Evolutionary conservation across 2,113 vertebrate species (phyloP).

Genomic region (Pachypanchax playfairii): DNA sequence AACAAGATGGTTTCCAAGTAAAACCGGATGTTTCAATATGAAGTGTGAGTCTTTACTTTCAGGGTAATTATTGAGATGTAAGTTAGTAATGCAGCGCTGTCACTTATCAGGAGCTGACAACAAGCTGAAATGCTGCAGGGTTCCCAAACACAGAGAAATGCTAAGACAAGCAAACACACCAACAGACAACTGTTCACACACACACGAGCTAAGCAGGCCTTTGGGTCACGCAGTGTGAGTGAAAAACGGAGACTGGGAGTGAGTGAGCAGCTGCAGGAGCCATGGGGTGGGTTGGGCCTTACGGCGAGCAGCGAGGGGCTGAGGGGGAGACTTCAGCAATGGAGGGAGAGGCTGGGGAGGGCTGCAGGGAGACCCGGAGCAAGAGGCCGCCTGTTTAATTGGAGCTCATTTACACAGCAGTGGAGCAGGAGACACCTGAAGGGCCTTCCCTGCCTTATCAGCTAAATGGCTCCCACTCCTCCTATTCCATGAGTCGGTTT

Average conservation of each 20-base stretch:
- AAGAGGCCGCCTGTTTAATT: conserved; percentile 79
- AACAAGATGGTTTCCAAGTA: neutral
- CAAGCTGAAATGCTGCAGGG: conserved; percentile 72
- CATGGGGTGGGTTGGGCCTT: conserved; percentile 73
- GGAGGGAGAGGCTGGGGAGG: conserved; percentile 54
- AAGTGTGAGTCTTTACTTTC: conserved; percentile 51
- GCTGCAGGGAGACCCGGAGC: conserved; percentile 71
- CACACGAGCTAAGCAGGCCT: conserved; percentile 71
- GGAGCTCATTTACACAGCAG: conserved; percentile 82
- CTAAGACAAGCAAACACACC: conserved; percentile 38
- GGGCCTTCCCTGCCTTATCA: conserved; percentile 77
- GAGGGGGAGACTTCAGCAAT: conserved; percentile 48
- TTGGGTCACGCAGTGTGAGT: conserved; percentile 75
- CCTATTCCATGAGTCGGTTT: conserved; percentile 48
- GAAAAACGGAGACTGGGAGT: conserved; percentile 68
- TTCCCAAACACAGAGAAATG: conserved; percentile 51
- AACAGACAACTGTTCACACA: conserved; percentile 38
- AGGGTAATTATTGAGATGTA: conserved; percentile 72
- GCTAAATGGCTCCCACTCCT: conserved; percentile 66
- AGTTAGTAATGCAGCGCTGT: conserved; percentile 66
- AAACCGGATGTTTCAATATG: conserved; percentile 14
- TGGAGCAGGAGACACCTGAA: conserved; percentile 78
- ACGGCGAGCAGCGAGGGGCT: conserved; percentile 74
- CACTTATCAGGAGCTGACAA: conserved; percentile 73
- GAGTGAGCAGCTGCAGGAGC: conserved; percentile 76